These are phyloP conservation scores for Lipophrys pholis DNA, from an alignment of 2,113 vertebrate genomes.

Conservation along the genomic window DNA sequence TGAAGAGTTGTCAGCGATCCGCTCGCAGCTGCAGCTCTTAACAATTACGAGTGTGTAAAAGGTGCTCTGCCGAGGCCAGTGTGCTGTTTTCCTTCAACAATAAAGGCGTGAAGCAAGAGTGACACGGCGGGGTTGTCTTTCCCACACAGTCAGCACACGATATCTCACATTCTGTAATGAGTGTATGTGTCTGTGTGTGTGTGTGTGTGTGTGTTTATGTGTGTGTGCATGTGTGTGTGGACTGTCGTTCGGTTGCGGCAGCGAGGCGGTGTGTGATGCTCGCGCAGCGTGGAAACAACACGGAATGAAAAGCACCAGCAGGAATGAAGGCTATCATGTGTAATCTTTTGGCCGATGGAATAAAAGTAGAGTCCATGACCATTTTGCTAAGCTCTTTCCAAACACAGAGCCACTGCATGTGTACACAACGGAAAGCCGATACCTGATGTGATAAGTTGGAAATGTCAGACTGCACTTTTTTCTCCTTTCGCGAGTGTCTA, in stretches of 20 bases:
- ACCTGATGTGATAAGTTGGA: slow-evolving; percentile 62
- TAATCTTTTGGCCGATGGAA: slow-evolving; percentile 45
- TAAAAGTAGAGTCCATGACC: slow-evolving; percentile 40
- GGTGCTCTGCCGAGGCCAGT: slow-evolving; percentile 41
- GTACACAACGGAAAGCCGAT: slow-evolving; percentile 57
- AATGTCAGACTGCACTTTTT: slow-evolving; percentile 58
- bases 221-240: not conserved
- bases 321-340: slow-evolving; percentile 47
- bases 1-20: slow-evolving; percentile 72
- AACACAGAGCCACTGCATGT: slow-evolving; percentile 29
- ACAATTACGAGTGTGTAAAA: slow-evolving; percentile 57
- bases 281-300: slow-evolving; percentile 3
- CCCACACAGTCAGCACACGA: slow-evolving; percentile 26
- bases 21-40: slow-evolving; percentile 66
- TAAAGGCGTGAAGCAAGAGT: slow-evolving; percentile 57
- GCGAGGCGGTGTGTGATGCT: not conserved
- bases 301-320: slow-evolving; percentile 25
- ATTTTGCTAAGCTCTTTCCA: slow-evolving; percentile 45
- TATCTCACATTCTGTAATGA: slow-evolving; percentile 16
- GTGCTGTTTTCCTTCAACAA: slow-evolving; percentile 63
- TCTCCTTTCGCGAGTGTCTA: slow-evolving; percentile 33
- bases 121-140: slow-evolving; percentile 63
- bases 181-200: not conserved
- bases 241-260: slow-evolving; percentile 28
- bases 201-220: too few species aligned